phyloP scores from a whole-genome alignment of 2,888 invertebrate genomes.

The Zelleria hepariella region DNA sequence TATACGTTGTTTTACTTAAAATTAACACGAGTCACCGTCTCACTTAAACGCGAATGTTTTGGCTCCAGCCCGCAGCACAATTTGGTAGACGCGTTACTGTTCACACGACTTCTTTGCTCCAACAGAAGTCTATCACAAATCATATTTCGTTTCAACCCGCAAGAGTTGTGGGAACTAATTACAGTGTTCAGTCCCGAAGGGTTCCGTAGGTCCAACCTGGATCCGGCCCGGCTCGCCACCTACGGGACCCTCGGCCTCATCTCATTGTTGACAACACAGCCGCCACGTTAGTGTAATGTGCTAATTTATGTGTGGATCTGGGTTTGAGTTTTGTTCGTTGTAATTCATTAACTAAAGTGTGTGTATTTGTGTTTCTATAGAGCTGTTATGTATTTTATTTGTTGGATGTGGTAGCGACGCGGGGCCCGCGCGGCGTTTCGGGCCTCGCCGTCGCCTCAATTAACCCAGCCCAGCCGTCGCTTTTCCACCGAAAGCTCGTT shows the following conservation, averaged over 20 bases:
- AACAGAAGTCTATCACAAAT: slow-evolving; percentile 38
- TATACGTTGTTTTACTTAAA: slow-evolving; percentile 17
- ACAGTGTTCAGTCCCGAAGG: slow-evolving; percentile 36
- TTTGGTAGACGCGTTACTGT: slow-evolving; percentile 35
- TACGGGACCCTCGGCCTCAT: slow-evolving; percentile 53
- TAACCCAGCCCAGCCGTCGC: slow-evolving; percentile 8
- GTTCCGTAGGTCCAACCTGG: slow-evolving; percentile 41
- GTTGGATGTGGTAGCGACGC: slow-evolving; percentile 33
- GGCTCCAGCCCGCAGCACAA: not conserved
- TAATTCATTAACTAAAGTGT: slow-evolving; percentile 65
- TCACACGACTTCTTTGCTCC: slow-evolving; percentile 24
- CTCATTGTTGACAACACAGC: slow-evolving; percentile 40
- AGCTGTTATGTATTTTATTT: slow-evolving; percentile 41
- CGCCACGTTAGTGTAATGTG: slow-evolving; percentile 68
- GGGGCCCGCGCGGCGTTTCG: slow-evolving; percentile 10
- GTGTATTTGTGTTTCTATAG: slow-evolving; percentile 68
- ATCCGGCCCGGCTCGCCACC: slow-evolving; percentile 13
- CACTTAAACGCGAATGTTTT: not conserved
- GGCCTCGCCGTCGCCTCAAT: slow-evolving; percentile 4
- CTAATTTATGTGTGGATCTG: slow-evolving; percentile 68
- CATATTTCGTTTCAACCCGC: slow-evolving; percentile 7
- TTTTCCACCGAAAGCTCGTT: slow-evolving; percentile 9
- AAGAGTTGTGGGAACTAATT: slow-evolving; percentile 33
- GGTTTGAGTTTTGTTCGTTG: slow-evolving; percentile 71
- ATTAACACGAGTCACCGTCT: slow-evolving; percentile 9